Conservation (phyloP, 2,888 invertebrate species). For the Rhagium mordax region DNA sequence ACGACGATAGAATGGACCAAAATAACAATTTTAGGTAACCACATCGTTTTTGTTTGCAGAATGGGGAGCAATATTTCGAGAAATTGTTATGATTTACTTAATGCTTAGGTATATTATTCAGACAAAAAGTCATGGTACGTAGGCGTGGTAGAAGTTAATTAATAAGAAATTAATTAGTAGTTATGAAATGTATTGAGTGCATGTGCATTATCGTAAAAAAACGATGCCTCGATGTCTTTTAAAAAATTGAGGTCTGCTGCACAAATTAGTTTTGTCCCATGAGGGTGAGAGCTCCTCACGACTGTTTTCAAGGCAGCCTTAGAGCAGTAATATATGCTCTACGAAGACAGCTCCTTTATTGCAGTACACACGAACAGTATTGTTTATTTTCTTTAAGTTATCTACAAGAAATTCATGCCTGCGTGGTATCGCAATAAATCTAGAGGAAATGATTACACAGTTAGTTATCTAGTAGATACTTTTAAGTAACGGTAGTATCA, state of each 20-base stretch:
- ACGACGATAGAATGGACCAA: no score
- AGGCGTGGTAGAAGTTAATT: no score
- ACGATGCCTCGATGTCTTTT: not conserved
- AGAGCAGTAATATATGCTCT: no score
- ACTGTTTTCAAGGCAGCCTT: slow-evolving; percentile 14
- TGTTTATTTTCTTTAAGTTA: not conserved
- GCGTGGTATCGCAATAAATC: not conserved
- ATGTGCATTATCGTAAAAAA: not conserved
- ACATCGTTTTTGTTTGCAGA: no score
- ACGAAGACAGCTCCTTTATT: slow-evolving; percentile 37
- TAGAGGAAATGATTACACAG: not conserved
- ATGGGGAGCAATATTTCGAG: no score
- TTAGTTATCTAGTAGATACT: not conserved
- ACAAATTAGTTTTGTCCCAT: slow-evolving; percentile 1
- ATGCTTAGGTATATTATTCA: no score
- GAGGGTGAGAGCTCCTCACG: slow-evolving; percentile 1
- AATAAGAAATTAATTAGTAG: not conserved
- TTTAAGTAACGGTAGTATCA: not conserved
- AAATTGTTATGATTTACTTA: no score
- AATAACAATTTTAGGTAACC: no score
- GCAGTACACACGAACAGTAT: slow-evolving; percentile 7
- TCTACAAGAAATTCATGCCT: slow-evolving; percentile 5
- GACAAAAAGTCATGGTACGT: no score
- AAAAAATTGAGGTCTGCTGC: not conserved
- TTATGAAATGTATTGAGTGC: not conserved